phyloP scores from a whole-genome alignment of 1,140 invertebrate genomes.

The Paraescarpia echinospica region DNA sequence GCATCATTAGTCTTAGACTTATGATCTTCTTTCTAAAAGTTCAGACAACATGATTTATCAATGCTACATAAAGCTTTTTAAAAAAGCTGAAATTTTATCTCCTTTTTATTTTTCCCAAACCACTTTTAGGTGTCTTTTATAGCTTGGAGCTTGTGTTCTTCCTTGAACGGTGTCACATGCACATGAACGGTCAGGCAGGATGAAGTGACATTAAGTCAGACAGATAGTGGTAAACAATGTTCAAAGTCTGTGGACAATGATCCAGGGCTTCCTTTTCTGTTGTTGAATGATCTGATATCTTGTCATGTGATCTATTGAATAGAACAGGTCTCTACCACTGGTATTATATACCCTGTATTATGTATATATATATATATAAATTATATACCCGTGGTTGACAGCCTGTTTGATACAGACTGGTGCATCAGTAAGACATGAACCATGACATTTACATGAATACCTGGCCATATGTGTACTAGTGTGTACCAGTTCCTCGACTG shows the following conservation, averaged over 20 bases:
- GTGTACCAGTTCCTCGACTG: too few species aligned
- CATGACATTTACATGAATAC: not conserved
- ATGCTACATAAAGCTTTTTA: not conserved
- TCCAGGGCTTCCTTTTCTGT: not conserved
- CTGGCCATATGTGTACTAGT: not conserved
- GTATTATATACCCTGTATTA: too few species aligned
- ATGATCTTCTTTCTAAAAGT: too few species aligned
- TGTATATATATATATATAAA: too few species aligned
- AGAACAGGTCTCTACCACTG: too few species aligned
- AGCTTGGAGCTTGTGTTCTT: not conserved
- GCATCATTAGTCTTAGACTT: too few species aligned
- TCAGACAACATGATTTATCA: too few species aligned
- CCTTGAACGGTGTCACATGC: not conserved
- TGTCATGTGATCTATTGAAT: not conserved
- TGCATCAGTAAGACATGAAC: not conserved
- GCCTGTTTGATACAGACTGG: not conserved
- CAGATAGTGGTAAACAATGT: not conserved
- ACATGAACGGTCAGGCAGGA: not conserved
- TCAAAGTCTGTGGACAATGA: not conserved
- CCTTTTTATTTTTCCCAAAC: not conserved
- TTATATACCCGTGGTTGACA: too few species aligned
- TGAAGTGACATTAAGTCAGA: not conserved
- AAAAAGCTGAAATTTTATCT: not conserved
- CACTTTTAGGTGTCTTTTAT: not conserved
- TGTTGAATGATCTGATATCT: not conserved